These are phyloP conservation scores for Drosophila lini DNA, from an alignment of 1,140 invertebrate species.

Conservation along the genomic window DNA sequence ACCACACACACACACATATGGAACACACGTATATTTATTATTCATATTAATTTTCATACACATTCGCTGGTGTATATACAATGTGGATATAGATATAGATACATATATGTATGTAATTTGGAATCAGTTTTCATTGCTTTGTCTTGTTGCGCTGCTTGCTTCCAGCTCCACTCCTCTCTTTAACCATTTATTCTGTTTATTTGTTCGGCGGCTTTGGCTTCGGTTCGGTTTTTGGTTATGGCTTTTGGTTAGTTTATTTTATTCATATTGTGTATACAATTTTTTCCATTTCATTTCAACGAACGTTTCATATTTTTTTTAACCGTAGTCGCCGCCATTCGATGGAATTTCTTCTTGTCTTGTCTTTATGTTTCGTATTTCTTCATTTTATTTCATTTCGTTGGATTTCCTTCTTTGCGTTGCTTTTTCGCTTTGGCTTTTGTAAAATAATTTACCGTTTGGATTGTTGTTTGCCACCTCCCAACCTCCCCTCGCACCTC, in stretches of 20 bases:
- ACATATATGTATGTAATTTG: constrained; percentile 25
- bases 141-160: constrained; percentile 32
- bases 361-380: constrained; percentile 49
- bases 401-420: constrained; percentile 45
- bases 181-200: constrained; percentile 51
- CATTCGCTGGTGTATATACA: constrained; percentile 15
- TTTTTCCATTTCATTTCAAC: constrained; percentile 30
- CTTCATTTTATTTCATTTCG: constrained; percentile 44
- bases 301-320: constrained; percentile 54
- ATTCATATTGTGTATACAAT: constrained; percentile 53
- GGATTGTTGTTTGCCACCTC: constrained; percentile 66
- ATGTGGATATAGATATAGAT: constrained; percentile 19
- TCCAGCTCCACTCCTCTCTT: constrained; percentile 21
- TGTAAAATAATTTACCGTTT: constrained; percentile 82
- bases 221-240: constrained; percentile 17
- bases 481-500: background rate
- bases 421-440: constrained; percentile 52
- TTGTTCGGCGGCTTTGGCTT: constrained; percentile 38
- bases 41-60: constrained; percentile 46
- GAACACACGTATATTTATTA: constrained; percentile 36
- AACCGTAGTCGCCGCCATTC: background rate
- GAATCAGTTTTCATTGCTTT: constrained; percentile 63
- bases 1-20: constrained; percentile 20
- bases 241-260: constrained; percentile 51
- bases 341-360: constrained; percentile 55